A percentile compares a stretch with the other conserved stretches of the same genome.
Evolutionary conservation across 2,888 invertebrate species (phyloP).

Genomic region (Tillus elongatus): DNA sequence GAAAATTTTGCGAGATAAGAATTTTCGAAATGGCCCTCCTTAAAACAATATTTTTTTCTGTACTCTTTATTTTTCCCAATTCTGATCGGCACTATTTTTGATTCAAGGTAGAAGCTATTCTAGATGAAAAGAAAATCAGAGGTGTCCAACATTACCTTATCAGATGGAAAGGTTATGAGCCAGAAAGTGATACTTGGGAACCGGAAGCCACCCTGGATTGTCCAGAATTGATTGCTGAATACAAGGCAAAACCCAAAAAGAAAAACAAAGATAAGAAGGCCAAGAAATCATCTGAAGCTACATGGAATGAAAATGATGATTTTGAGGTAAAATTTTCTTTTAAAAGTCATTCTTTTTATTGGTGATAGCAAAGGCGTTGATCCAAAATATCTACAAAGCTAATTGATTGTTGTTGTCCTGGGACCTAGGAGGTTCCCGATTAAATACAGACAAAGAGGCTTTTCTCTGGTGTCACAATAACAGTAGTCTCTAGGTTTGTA

Average conservation of each 20-base stretch:
- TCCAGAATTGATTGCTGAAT: slow-evolving; percentile 55
- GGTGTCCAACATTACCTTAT: slow-evolving; percentile 62
- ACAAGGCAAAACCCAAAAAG: slow-evolving; percentile 27
- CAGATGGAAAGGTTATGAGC: slow-evolving; percentile 68
- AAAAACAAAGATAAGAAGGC: slow-evolving; percentile 35
- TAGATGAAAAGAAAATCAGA: slow-evolving; percentile 59
- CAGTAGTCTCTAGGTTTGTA: no score
- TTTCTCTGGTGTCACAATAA: no score
- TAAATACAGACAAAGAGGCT: no score
- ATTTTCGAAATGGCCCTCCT: no score
- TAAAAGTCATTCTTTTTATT: slow-evolving; percentile 8
- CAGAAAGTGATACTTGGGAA: slow-evolving; percentile 68
- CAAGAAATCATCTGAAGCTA: slow-evolving; percentile 37
- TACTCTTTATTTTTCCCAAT: no score
- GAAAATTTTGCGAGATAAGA: no score
- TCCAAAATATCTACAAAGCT: no score
- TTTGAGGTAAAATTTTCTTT: slow-evolving; percentile 45
- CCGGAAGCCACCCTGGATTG: slow-evolving; percentile 62
- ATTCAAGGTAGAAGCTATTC: slow-evolving; percentile 64
- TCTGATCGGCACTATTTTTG: no score
- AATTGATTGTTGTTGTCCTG: no score
- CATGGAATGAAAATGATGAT: slow-evolving; percentile 51
- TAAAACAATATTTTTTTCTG: no score
- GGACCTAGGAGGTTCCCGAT: no score
- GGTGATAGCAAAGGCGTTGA: slow-evolving; percentile 5